Conservation (phyloP, 2,888 invertebrate species). For the Tryphoninae sp. region DNA sequence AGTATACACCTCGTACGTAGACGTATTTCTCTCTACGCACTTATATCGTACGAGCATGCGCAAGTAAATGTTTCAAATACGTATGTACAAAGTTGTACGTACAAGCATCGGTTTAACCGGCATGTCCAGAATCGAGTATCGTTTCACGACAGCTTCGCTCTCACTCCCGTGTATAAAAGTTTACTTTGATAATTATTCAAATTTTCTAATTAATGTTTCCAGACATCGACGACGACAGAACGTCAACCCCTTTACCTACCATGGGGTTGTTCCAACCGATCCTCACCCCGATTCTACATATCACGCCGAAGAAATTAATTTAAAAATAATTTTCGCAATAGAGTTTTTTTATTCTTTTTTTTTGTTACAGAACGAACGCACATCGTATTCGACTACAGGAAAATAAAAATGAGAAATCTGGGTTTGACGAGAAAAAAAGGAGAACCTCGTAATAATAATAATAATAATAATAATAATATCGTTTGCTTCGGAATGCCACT, state of each 20-base stretch:
- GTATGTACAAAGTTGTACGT: not conserved
- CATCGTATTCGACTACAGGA: not conserved
- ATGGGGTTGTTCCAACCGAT: conserved; percentile 1
- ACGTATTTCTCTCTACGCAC: conserved; percentile 52
- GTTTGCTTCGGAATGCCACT: conserved; percentile 46
- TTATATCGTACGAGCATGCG: conserved; percentile 47
- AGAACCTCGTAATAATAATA: conserved; percentile 20
- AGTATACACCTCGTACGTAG: conserved; percentile 41
- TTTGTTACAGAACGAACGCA: not conserved
- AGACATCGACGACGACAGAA: conserved; percentile 74
- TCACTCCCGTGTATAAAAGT: conserved; percentile 74
- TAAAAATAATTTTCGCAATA: not conserved
- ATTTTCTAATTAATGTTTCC: conserved; percentile 80
- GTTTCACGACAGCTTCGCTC: conserved; percentile 52
- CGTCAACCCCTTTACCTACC: conserved; percentile 68
- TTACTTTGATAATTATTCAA: conserved; percentile 80
- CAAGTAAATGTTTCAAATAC: conserved; percentile 53
- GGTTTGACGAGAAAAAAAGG: conserved; percentile 15
- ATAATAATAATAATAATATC: conserved; percentile 9
- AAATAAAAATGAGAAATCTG: conserved; percentile 36
- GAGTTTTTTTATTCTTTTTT: not conserved
- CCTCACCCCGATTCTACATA: conserved; percentile 17
- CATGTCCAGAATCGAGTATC: conserved; percentile 37
- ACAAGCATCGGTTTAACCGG: not conserved
- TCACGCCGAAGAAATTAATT: conserved; percentile 13